Percentiles rank a stretch among this genome's conserved stretches.
Evolutionary conservation across 2,888 invertebrate species (phyloP).

Genomic region (Drosophila pseudotakahashii): DNA sequence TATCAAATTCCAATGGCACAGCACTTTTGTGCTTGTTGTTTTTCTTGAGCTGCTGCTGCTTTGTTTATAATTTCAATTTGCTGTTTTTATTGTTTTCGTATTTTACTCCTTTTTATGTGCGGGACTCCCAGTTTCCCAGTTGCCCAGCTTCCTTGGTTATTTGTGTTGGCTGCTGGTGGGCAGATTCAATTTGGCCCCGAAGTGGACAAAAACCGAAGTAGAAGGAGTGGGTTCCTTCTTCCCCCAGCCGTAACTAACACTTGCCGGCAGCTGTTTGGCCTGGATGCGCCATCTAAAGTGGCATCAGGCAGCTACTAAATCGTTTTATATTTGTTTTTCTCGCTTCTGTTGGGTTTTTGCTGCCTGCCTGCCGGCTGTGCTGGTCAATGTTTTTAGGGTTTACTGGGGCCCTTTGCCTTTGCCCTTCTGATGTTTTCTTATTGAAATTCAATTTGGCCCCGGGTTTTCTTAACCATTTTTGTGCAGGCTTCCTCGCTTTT

Average conservation of each 20-base stretch:
- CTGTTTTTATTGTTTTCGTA: conserved; percentile 43
- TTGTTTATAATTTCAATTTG: conserved; percentile 70
- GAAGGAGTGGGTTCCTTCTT: too few relatives aligned
- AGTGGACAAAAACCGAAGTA: conserved; percentile 45
- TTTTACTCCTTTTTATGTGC: conserved; percentile 36
- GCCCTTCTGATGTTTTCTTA: conserved; percentile 75
- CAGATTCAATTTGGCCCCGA: conserved; percentile 66
- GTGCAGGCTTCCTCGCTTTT: conserved; percentile 1
- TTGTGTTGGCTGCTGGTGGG: conserved; percentile 41
- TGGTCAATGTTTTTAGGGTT: conserved; percentile 66
- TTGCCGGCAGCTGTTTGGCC: conserved; percentile 75
- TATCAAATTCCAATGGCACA: conserved; percentile 21
- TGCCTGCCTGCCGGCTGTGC: conserved; percentile 30
- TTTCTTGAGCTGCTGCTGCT: conserved; percentile 46
- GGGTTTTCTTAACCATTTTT: conserved; percentile 49
- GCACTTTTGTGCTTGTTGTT: conserved; percentile 36
- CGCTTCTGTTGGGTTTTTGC: conserved; percentile 40
- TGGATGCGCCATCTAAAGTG: conserved; percentile 61
- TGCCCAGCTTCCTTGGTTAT: conserved; percentile 8
- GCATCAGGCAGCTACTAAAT: conserved; percentile 71
- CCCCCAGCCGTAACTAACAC: conserved; percentile 55
- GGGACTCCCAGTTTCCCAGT: conserved; percentile 4
- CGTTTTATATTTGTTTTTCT: conserved; percentile 78
- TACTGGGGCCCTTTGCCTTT: conserved; percentile 48
- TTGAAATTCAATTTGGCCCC: conserved; percentile 76